phyloP scores from a whole-genome alignment of 2,113 vertebrate species.

The Cricetomys ansorgei region DNA sequence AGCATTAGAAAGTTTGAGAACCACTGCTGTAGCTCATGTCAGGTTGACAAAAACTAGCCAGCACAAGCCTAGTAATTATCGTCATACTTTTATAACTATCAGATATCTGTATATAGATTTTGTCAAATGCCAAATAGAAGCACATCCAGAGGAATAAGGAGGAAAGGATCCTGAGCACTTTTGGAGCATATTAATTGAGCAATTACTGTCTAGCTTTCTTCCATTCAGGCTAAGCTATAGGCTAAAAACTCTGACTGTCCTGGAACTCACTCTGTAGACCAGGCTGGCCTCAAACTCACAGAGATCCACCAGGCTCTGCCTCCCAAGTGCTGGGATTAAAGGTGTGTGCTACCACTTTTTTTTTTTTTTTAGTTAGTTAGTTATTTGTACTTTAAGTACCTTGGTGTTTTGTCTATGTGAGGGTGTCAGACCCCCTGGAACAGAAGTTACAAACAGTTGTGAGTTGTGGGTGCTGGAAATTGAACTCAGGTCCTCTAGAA shows the following conservation, averaged over 20 bases:
- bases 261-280: background rate
- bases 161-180: background rate
- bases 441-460: too few species aligned
- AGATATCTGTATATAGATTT: background rate
- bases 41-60: background rate
- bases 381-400: too few species aligned
- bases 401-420: too few species aligned
- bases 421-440: too few species aligned
- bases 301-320: background rate
- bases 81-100: background rate
- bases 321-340: too few species aligned
- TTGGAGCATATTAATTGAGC: background rate
- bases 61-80: background rate
- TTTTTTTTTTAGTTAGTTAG: too few species aligned
- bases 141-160: background rate
- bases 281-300: background rate
- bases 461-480: too few species aligned
- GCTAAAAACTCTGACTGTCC: background rate
- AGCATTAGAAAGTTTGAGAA: too few species aligned
- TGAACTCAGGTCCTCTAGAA: too few species aligned
- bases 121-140: conserved; percentile 11
- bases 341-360: too few species aligned
- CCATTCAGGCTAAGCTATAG: background rate
- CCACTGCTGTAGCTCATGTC: background rate
- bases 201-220: background rate